Conservation (phyloP, 2,888 invertebrate species). For the Scaptomyza parva region DNA sequence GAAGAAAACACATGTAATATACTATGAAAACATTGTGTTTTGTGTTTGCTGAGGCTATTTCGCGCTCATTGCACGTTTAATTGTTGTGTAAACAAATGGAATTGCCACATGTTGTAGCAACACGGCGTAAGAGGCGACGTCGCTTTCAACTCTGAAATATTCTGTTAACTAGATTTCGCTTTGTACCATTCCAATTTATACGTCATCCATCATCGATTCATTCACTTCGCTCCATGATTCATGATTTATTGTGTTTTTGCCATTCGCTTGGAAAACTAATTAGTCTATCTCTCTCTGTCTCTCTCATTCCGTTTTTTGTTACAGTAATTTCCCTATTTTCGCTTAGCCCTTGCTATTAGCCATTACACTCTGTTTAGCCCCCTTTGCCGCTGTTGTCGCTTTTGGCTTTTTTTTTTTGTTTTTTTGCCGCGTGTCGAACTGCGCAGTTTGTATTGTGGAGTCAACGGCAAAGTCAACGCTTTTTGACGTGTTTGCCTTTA, state of each 20-base stretch:
- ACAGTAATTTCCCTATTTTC: slow-evolving; percentile 48
- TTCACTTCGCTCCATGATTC: slow-evolving; percentile 37
- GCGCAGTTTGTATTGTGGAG: slow-evolving; percentile 57
- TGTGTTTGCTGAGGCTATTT: slow-evolving; percentile 37
- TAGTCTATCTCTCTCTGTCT: slow-evolving; percentile 23
- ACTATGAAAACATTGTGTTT: slow-evolving; percentile 4
- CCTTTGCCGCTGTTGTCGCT: not conserved
- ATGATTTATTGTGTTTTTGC: slow-evolving; percentile 23
- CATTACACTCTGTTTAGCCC: slow-evolving; percentile 12
- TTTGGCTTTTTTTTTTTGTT: not conserved
- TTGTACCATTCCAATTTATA: slow-evolving; percentile 1
- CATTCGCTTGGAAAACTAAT: slow-evolving; percentile 46
- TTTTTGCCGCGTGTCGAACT: slow-evolving; percentile 50
- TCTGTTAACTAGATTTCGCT: slow-evolving; percentile 17
- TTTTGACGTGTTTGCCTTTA: slow-evolving; percentile 71
- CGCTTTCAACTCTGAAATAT: slow-evolving; percentile 27
- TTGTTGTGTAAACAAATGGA: slow-evolving; percentile 71
- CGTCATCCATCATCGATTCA: slow-evolving; percentile 40
- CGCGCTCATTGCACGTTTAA: slow-evolving; percentile 57
- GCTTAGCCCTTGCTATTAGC: slow-evolving; percentile 15
- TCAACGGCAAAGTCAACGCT: slow-evolving; percentile 60
- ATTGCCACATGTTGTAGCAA: slow-evolving; percentile 60
- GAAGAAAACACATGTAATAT: not conserved
- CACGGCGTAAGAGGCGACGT: slow-evolving; percentile 33
- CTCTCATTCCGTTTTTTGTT: slow-evolving; percentile 10